These are phyloP conservation scores for Nematopogon swammerdamellus DNA, from an alignment of 2,888 invertebrate species.

Conservation along the genomic window DNA sequence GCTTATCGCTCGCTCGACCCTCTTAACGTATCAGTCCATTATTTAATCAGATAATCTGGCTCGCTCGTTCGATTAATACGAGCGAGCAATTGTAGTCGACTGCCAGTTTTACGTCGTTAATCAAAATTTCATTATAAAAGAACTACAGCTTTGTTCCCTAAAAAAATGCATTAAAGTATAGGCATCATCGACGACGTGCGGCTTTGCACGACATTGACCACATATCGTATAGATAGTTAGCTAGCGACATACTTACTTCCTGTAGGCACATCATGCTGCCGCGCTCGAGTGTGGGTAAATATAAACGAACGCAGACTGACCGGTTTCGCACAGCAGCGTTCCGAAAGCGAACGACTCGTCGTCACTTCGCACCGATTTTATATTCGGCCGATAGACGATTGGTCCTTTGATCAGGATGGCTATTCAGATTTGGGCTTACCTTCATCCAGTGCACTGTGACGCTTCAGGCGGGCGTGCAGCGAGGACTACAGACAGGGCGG, in stretches of 20 bases:
- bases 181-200: too few relatives aligned
- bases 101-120: too few relatives aligned
- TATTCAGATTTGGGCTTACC: neutral
- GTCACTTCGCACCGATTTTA: too few relatives aligned
- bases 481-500: conserved; percentile 8
- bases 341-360: too few relatives aligned
- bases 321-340: neutral
- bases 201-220: neutral
- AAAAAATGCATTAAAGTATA: too few relatives aligned
- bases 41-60: neutral
- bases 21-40: neutral
- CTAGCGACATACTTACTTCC: neutral
- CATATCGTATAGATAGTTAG: neutral
- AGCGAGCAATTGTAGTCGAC: neutral
- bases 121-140: too few relatives aligned
- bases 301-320: neutral
- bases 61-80: neutral
- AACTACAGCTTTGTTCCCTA: too few relatives aligned
- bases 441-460: neutral
- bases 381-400: too few relatives aligned
- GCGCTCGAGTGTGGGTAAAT: neutral
- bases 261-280: neutral
- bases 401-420: too few relatives aligned
- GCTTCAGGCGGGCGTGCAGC: too few relatives aligned
- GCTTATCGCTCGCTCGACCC: neutral